Conservation (phyloP, 1,140 invertebrate genomes). For the Heliothis subflexa region DNA sequence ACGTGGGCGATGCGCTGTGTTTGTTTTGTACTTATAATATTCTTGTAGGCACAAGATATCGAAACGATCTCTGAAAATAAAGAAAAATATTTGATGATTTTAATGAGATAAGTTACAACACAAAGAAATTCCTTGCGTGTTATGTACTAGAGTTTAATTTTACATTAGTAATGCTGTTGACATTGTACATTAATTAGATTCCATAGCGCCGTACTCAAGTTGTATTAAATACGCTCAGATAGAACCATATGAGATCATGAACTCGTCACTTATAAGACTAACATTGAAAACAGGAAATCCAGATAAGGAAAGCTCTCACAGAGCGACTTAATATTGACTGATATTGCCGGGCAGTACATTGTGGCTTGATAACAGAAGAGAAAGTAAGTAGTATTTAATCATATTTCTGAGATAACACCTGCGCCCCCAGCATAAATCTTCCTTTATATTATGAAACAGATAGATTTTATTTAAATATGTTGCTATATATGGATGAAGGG, state of each 20-base stretch:
- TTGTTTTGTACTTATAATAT: slow-evolving; percentile 80
- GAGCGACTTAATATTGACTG: slow-evolving; percentile 29
- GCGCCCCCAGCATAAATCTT: slow-evolving; percentile 70
- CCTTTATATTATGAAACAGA: slow-evolving; percentile 60
- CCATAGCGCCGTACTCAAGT: not conserved
- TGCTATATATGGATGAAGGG: not conserved
- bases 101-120: slow-evolving; percentile 35
- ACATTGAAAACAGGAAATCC: slow-evolving; percentile 58
- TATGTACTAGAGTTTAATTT: slow-evolving; percentile 17
- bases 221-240: slow-evolving; percentile 6
- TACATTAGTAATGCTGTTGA: slow-evolving; percentile 38
- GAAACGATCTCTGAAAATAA: slow-evolving; percentile 83
- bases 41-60: slow-evolving; percentile 82
- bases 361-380: slow-evolving; percentile 52
- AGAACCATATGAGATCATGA: slow-evolving; percentile 27
- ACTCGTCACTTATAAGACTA: not conserved
- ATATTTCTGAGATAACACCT: slow-evolving; percentile 67
- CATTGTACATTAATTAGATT: slow-evolving; percentile 36
- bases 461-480: slow-evolving; percentile 8
- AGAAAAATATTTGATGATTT: slow-evolving; percentile 67
- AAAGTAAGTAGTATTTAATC: slow-evolving; percentile 57
- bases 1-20: slow-evolving; percentile 76
- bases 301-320: slow-evolving; percentile 55
- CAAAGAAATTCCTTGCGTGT: slow-evolving; percentile 35
- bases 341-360: slow-evolving; percentile 30